Evolutionary conservation across 2,888 invertebrate genomes (phyloP).

Genomic region (Cylindroiulus punctatus): DNA sequence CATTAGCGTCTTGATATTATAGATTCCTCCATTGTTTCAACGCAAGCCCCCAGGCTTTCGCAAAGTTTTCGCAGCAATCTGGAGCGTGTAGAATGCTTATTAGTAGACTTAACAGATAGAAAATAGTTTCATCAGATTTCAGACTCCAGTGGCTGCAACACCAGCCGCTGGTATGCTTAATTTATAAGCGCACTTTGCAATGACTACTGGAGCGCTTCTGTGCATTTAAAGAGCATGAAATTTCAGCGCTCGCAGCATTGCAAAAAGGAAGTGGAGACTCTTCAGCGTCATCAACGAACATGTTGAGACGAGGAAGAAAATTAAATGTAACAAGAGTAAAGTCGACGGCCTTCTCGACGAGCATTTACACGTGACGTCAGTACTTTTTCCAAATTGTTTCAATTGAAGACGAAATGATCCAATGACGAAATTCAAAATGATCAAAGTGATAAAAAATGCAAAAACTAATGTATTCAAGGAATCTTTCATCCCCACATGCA

Average conservation of each 20-base stretch:
- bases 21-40: conserved; percentile 24
- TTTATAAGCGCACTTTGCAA: neutral
- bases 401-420: no score
- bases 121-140: conserved; percentile 45
- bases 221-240: neutral
- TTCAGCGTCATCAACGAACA: neutral
- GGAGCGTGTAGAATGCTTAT: conserved; percentile 45
- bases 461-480: no score
- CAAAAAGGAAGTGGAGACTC: neutral
- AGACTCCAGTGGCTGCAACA: conserved; percentile 29
- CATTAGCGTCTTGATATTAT: conserved; percentile 34
- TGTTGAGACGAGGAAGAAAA: neutral
- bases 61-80: conserved; percentile 41
- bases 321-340: neutral
- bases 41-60: neutral
- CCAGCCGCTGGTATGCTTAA: conserved; percentile 7
- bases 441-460: no score
- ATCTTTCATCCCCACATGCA: no score
- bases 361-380: neutral
- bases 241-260: neutral
- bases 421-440: no score
- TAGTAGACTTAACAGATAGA: conserved; percentile 39
- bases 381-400: neutral
- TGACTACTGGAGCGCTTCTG: neutral
- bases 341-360: neutral